Percentiles rank a stretch among this genome's conserved stretches.
These are phyloP conservation scores for Rhodophaea formosa DNA, from an alignment of 2,888 invertebrate genomes.

Conservation along the genomic window DNA sequence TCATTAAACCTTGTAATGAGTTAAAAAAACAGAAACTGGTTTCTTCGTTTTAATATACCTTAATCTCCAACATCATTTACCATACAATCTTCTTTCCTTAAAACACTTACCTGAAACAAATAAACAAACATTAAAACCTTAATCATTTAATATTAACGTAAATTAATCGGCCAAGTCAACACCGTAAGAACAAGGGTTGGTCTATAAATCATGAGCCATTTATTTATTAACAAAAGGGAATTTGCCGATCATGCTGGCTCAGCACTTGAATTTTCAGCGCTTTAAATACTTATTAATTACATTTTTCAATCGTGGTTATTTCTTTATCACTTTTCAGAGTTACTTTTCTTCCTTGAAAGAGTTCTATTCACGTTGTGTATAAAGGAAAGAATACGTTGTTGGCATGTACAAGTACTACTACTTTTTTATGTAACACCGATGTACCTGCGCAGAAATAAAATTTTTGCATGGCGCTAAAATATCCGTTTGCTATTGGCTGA, in stretches of 20 bases:
- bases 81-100: not conserved
- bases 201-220: slow-evolving; percentile 6
- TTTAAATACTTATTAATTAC: not conserved
- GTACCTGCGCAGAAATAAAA: no score
- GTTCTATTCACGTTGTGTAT: no score
- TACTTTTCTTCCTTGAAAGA: no score
- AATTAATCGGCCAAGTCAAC: slow-evolving; percentile 4
- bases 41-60: no score
- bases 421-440: no score
- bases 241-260: not conserved
- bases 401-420: no score
- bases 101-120: slow-evolving; percentile 41
- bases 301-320: not conserved
- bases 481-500: no score
- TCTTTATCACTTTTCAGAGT: not conserved
- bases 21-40: no score
- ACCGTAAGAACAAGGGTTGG: not conserved
- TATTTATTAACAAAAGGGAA: slow-evolving; percentile 3
- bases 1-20: no score
- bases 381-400: no score
- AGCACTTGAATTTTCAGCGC: not conserved
- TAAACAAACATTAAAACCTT: slow-evolving; percentile 1
- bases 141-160: not conserved
- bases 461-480: no score
- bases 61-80: not conserved